These are phyloP conservation scores for Thysanoteuthis rhombus DNA, from an alignment of 2,888 invertebrate genomes.

Conservation along the genomic window DNA sequence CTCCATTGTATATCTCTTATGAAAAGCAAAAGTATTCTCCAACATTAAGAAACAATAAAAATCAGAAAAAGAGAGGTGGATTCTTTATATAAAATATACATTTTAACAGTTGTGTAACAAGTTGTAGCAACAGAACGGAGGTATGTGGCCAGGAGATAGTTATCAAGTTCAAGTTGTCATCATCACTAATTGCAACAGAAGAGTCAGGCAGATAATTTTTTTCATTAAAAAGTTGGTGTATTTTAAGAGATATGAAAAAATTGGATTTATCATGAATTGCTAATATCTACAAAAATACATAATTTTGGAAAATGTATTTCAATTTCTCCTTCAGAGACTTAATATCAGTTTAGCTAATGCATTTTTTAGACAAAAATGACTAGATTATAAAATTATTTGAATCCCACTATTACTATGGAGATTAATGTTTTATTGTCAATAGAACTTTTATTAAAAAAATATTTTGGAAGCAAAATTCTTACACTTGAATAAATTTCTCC, in stretches of 20 bases:
- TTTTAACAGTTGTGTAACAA: constrained; percentile 1
- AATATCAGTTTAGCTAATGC: not conserved
- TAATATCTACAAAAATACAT: no score
- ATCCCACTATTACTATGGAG: not conserved
- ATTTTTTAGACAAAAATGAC: not conserved
- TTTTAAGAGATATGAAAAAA: no score
- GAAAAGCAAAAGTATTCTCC: constrained; percentile 12
- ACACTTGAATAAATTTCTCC: no score
- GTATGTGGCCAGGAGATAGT: not conserved
- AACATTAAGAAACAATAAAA: not conserved
- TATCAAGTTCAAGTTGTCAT: not conserved
- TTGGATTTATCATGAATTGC: no score
- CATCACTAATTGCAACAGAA: constrained; percentile 12
- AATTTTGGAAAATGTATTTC: not conserved
- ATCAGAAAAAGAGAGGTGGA: not conserved
- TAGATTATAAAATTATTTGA: not conserved
- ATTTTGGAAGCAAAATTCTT: no score
- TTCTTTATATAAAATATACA: constrained; percentile 12
- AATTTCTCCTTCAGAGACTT: not conserved
- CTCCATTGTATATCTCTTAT: not conserved
- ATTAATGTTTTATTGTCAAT: not conserved
- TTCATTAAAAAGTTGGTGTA: not conserved
- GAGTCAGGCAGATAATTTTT: not conserved
- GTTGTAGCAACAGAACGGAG: not conserved
- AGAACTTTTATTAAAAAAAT: not conserved